Base-by-base conservation (phyloP, 2,888 invertebrate genomes). In the Dynastes hyllus region DNA sequence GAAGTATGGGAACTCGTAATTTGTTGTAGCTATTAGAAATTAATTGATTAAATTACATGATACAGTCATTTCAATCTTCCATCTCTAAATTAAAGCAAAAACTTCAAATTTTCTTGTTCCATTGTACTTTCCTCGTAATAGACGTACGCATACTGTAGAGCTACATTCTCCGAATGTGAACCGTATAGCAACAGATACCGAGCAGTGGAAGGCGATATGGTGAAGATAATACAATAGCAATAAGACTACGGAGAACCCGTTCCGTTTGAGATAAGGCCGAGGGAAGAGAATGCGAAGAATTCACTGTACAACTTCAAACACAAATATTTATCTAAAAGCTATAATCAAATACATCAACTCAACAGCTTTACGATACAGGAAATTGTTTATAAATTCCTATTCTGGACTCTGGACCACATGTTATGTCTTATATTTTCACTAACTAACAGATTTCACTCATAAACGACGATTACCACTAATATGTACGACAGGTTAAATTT, bases 271-370 rank as follows among this genome's bases (percentile, higher is more conserved):
- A 81, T 81, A 81, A 81, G 80, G 76, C 27, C 63, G 63, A 58
- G 65, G 40, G 51, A 77, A 63, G 78, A 81, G 83, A 81, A 83
- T 83, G 73, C 79, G 78, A 82, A 81, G 83, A 83, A 83, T 83
- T 82, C 82, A 82, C 81, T 81, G 77, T 78, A 80, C 80, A 82
- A 82, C 82, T 82, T 80, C 80, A 82, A 78, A 80, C 83, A 82
- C 83, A 83, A 83, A 83, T 83, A 83, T 83, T 83, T 83, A 83
- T 82, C 81, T 82, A 37, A 78, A 79, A 79, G 78, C 81, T 81
- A 81, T 83, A 83, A 83, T 83, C 82, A 81, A 82, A 81, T 82
- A 83, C 82, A 81, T 82, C 80, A 82, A 82, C 82, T 79, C 71
- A 78, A 80, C 79, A 77, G 79, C 81, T 79, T 80, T 80, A 80